Conservation (phyloP, 23 tunicate species). For the Styela clava region DNA sequence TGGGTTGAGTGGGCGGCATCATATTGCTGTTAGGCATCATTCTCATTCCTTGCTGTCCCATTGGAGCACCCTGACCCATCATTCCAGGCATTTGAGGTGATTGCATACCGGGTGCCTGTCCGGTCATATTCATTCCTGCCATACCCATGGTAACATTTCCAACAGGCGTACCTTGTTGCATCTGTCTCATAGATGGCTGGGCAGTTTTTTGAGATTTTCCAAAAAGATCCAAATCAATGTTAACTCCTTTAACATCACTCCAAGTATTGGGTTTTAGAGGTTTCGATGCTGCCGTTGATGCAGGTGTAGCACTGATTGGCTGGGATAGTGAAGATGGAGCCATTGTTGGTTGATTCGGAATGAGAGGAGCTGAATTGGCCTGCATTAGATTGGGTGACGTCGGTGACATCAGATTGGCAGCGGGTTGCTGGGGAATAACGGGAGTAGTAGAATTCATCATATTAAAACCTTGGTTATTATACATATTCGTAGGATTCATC, state of each 20-base stretch:
- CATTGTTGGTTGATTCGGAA: conserved; percentile 3
- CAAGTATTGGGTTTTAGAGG: conserved; percentile 46
- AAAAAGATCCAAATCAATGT: conserved; percentile 65
- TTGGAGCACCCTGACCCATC: neutral
- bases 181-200: conserved; percentile 80
- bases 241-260: conserved; percentile 83
- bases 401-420: conserved; percentile 11
- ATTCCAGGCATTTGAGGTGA: conserved; percentile 16
- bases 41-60: conserved; percentile 6
- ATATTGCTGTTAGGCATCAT: conserved; percentile 1
- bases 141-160: conserved; percentile 4
- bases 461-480: neutral
- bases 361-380: conserved; percentile 1
- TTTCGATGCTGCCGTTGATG: neutral
- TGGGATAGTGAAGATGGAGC: neutral
- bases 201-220: conserved; percentile 44
- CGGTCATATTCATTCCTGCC: conserved; percentile 8
- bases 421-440: conserved; percentile 17
- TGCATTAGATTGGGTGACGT: neutral
- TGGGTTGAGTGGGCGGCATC: neutral
- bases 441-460: neutral
- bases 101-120: conserved; percentile 1
- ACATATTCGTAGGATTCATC: neutral
- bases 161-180: conserved; percentile 44
- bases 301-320: neutral